A percentile compares a stretch with the other conserved stretches of the same genome.
phyloP scores from a whole-genome alignment of 1,140 invertebrate genomes.

The Oedothorax gibbosus region DNA sequence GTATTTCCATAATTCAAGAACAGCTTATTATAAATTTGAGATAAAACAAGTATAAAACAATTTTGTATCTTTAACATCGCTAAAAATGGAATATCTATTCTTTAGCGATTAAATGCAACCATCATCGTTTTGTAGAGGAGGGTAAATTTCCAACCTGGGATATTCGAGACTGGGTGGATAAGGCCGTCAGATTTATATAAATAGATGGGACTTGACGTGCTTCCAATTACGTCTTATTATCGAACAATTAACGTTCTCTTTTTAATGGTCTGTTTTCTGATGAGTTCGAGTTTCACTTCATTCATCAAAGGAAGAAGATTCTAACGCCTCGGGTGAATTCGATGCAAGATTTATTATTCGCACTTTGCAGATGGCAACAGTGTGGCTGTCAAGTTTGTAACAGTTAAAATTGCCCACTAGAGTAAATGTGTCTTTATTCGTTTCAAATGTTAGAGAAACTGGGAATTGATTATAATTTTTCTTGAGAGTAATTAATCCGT shows the following conservation, averaged over 20 bases:
- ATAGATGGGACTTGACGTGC: constrained; percentile 36
- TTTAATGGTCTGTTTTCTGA: neutral
- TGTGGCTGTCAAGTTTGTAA: neutral
- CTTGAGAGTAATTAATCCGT: no score
- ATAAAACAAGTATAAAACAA: no score
- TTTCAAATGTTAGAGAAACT: neutral
- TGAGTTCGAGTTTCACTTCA: constrained; percentile 1
- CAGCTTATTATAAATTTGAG: no score
- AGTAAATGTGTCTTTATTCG: constrained; percentile 12
- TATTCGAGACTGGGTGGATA: neutral
- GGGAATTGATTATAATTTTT: no score
- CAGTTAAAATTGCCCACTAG: neutral
- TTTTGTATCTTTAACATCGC: no score
- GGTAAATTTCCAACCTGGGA: constrained; percentile 18
- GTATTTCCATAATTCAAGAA: no score
- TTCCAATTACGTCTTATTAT: constrained; percentile 53
- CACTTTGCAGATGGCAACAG: constrained; percentile 8
- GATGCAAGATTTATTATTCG: constrained; percentile 14
- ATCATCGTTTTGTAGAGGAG: neutral
- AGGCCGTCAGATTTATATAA: constrained; percentile 49
- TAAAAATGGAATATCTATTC: constrained; percentile 6
- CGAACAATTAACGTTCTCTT: constrained; percentile 31
- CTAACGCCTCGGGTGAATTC: constrained; percentile 25
- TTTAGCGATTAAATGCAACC: constrained; percentile 10
- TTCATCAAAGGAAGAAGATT: constrained; percentile 28